Base-by-base conservation (phyloP, 2,113 vertebrate species). In the Hemibagrus wyckioides region DNA sequence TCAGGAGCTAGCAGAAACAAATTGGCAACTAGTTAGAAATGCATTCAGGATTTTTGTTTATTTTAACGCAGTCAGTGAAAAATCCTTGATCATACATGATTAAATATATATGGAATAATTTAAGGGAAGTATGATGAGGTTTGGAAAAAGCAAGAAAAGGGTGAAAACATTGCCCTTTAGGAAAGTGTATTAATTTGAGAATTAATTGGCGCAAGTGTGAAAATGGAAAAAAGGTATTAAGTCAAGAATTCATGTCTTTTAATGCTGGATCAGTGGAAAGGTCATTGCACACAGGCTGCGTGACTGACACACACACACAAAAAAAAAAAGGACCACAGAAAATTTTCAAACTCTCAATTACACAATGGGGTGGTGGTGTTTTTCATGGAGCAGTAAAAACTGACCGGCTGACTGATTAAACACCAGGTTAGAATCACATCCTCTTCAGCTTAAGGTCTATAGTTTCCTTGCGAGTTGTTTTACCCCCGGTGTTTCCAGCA, bases 21-120 rank as follows among this genome's bases (percentile, higher is more conserved):
- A 90, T 85, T 71, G 83, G 25, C 56, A 44, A 63, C 83, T 90
- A 87, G 83, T 88, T 89, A 79, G 83, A 89, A 88, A 89, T 87
- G 73, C 79, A 87, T 73, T 57, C 71, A 84, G 59, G 41, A 11
- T 56, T 61, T 86, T 86, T 73, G 21, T 88, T 80, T 88, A 52
- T 89, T 36, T 56, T 59, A 30, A 61, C 54, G 36, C 8, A 21
- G 23, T 30, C 80, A 61, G 4, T 36, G 69, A 57, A 39, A 41
- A 88, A 41, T 57, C 61, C 85, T 80, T 90, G 85, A 85, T 71
- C 87, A 21, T 75, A 82, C 41, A 75, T 11, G 71, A 75, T 21
- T 41, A 4, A 75, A 39, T 75, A 3, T 71, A 41, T 2, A 8
- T 23, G 28, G 28, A 65, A 65, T 14, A n/a, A n/a, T 85, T 80